Evolutionary conservation across 2,113 vertebrate species (phyloP).

Genomic region (Empidonax traillii): DNA sequence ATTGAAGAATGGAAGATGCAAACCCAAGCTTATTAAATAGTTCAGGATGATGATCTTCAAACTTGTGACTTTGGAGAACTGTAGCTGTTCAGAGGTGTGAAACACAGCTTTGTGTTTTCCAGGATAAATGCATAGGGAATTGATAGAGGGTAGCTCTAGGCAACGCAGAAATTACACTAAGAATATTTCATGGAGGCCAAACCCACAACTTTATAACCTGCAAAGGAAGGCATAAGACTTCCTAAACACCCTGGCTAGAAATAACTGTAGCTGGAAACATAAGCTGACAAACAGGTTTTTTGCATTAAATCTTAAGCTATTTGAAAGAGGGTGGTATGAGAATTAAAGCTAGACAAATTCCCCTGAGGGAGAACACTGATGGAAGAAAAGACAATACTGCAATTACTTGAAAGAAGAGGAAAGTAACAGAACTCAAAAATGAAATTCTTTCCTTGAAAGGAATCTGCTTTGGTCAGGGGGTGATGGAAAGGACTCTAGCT

Average conservation of each 20-base stretch:
- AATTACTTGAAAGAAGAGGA: conserved; percentile 61
- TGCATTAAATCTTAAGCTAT: conserved; percentile 54
- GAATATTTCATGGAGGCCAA: neutral
- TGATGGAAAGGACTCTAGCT: neutral
- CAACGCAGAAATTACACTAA: neutral
- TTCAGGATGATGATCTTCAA: neutral
- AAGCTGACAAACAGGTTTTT: conserved; percentile 51
- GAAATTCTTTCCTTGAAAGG: conserved; percentile 48
- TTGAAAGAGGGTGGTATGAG: conserved; percentile 26
- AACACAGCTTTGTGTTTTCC: neutral
- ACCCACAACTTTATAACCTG: conserved; percentile 46
- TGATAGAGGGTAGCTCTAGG: neutral
- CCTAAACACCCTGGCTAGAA: conserved; percentile 31
- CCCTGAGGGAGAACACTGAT: conserved; percentile 40
- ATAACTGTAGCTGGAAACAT: conserved; percentile 39
- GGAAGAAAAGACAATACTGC: conserved; percentile 58
- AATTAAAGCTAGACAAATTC: conserved; percentile 39
- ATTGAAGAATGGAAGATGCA: neutral
- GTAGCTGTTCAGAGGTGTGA: neutral
- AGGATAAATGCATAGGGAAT: neutral
- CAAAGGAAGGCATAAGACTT: neutral
- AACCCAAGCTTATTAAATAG: neutral
- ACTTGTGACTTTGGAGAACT: neutral
- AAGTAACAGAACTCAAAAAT: conserved; percentile 33
- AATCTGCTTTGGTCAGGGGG: conserved; percentile 6